Base-by-base conservation (phyloP, 1,140 invertebrate genomes). In the Drosophila mayri region DNA sequence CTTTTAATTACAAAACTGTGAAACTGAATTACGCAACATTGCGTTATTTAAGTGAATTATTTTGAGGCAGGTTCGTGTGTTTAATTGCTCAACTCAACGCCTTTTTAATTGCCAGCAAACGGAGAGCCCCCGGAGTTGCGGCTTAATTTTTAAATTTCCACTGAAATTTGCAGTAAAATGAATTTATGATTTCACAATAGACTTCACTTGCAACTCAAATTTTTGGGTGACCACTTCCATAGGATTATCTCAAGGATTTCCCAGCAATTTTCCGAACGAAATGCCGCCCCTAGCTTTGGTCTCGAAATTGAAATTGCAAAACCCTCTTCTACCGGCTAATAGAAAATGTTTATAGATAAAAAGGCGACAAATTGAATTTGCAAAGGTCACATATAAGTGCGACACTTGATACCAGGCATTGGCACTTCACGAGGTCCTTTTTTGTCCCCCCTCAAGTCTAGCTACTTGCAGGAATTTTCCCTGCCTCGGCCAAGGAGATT, bases 1-100 rank as follows among this genome's bases (percentile, higher is more conserved):
- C 66, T 81, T 90, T 90, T 90, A 90, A 90, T 90, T 90, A 90
- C 86, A 90, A 90, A 90, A 90, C 86, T 90, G 86, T 90, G 86
- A 90, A 90, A 74, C 79, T 65, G 81, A 79, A 90, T 90, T 90
- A 86, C 75, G 85, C 86, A 90, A 86, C 85, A 90, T 90, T 90
- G 85, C 86, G 85, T 90, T 90, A 73, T 90, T 90, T 81, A 70
- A 73, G 71, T 74, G 71, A 79, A 90, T 90, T 85, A 90, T 64
- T 68, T 72, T 64, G 52, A 70, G 25, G 43, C 64, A 43, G 66
- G 77, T 90, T 81, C 85, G 85, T 90, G 85, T 90, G 55, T 90
- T 90, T 90, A 90, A 90, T 90, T 90, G 86, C 60, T 11, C 66
- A 76, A 66, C 81, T 90, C 86, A 84, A 90, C 85, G 85, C 85